Conservation (phyloP, 2,113 vertebrate species). For the Theropithecus gelada region DNA sequence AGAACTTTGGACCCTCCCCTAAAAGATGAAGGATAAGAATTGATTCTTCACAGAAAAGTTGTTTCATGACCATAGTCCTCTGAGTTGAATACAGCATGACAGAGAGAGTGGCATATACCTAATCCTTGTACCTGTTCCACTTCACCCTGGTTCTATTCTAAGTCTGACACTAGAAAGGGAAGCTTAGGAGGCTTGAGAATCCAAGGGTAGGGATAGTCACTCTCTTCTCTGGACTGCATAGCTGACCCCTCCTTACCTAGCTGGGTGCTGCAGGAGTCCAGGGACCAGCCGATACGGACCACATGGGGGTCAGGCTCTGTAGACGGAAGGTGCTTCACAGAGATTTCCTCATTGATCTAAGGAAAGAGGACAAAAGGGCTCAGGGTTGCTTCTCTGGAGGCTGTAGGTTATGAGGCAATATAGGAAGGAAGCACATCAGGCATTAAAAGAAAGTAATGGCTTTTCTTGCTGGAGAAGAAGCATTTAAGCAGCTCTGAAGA, state of each 20-base stretch:
- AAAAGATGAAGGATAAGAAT: background rate
- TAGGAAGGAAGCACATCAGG: background rate
- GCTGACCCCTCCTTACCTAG: constrained; percentile 85
- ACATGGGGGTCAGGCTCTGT: constrained; percentile 93
- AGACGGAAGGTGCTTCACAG: constrained; percentile 92
- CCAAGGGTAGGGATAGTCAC: background rate
- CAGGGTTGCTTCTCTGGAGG: background rate
- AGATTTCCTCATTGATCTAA: constrained; percentile 93
- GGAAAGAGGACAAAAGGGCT: constrained; percentile 1
- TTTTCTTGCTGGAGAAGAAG: background rate
- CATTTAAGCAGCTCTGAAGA: background rate
- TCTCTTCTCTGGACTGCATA: background rate
- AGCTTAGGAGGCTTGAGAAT: background rate
- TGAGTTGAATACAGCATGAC: background rate
- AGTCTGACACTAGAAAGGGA: background rate
- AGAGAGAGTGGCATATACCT: background rate
- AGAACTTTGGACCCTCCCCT: background rate
- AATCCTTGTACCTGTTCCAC: background rate
- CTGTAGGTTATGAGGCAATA: background rate
- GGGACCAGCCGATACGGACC: constrained; percentile 93
- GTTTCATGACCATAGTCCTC: background rate
- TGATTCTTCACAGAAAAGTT: background rate
- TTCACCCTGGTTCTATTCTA: background rate
- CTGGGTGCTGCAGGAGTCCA: constrained; percentile 92
- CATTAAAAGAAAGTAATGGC: background rate